These are phyloP conservation scores for Carabus problematicus DNA, from an alignment of 2,888 invertebrate species.

Conservation along the genomic window DNA sequence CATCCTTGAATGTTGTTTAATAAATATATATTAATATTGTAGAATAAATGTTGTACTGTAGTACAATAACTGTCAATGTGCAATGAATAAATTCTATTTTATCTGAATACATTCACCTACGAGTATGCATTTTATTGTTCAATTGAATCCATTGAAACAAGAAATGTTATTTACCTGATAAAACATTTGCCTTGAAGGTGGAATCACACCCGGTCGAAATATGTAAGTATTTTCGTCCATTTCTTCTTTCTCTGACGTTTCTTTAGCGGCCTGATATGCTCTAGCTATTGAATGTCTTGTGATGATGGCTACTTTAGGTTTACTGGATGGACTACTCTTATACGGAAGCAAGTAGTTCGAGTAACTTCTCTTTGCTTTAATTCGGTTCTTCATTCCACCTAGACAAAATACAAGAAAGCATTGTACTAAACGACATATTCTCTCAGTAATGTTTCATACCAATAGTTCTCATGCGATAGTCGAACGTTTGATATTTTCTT, in stretches of 20 bases:
- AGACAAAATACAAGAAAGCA: slow-evolving; percentile 19
- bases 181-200: slow-evolving; percentile 86
- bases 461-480: slow-evolving; percentile 75
- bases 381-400: slow-evolving; percentile 63
- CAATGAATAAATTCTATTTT: too few species aligned
- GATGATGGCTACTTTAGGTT: slow-evolving; percentile 50
- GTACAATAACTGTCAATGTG: too few species aligned
- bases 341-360: slow-evolving; percentile 58
- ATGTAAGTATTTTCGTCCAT: slow-evolving; percentile 63
- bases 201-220: slow-evolving; percentile 75
- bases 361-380: slow-evolving; percentile 62
- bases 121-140: neutral
- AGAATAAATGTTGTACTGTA: neutral
- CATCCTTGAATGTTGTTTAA: neutral
- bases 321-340: slow-evolving; percentile 55
- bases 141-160: neutral
- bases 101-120: neutral
- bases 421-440: neutral
- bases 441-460: slow-evolving; percentile 58
- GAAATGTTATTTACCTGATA: slow-evolving; percentile 75
- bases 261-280: slow-evolving; percentile 55
- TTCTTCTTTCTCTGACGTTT: slow-evolving; percentile 55
- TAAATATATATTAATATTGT: neutral
- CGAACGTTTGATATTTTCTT: slow-evolving; percentile 87
- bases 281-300: slow-evolving; percentile 39